Evolutionary conservation across 2,797 vertebrate genomes (phyloP).

Genomic region (Schizothorax lantsangensis): DNA sequence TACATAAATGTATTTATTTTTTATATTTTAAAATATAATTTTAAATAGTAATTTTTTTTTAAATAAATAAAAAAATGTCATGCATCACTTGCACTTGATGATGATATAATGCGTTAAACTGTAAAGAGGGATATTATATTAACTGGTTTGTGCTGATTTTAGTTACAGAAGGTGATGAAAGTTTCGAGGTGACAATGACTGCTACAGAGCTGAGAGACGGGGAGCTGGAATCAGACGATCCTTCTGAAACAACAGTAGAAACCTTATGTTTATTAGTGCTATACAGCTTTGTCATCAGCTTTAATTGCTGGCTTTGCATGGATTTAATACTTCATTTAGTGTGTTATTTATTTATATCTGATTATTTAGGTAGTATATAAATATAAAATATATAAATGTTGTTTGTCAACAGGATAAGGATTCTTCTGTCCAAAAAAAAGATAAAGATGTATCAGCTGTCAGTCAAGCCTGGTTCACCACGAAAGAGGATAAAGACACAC

Average conservation of each 20-base stretch:
- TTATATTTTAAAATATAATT: too few species aligned
- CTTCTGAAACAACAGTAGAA: constrained; percentile 90
- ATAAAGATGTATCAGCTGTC: constrained; percentile 90
- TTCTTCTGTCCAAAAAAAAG: constrained; percentile 82
- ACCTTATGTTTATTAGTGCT: not conserved
- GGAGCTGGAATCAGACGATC: constrained; percentile 87
- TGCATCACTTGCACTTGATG: not conserved
- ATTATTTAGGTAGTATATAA: not conserved
- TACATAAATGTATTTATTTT: not conserved
- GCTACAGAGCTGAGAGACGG: constrained; percentile 88
- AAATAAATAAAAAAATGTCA: too few species aligned
- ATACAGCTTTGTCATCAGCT: not conserved
- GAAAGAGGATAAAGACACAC: constrained; percentile 98
- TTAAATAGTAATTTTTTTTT: too few species aligned
- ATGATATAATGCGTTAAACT: not conserved
- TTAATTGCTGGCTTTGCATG: not conserved
- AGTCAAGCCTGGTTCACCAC: constrained; percentile 99
- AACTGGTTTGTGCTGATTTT: not conserved
- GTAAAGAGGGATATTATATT: not conserved
- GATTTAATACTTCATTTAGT: not conserved
- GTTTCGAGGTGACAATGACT: constrained; percentile 98
- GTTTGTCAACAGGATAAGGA: constrained; percentile 82
- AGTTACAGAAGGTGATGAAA: constrained; percentile 93
- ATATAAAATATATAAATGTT: not conserved
- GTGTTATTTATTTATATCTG: not conserved